Percentiles rank a stretch among this genome's conserved stretches.
phyloP scores from a whole-genome alignment of 2,113 vertebrate genomes.

The chimpanzee (Pan troglodytes) region NHGRI_mPanTro3-v2.1_pri NC_086015.1:93575001-93575500 shows the following conservation, averaged over 20 bases:
- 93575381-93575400: slow-evolving; percentile 76
- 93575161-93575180: slow-evolving; percentile 40
- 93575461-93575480: slow-evolving; percentile 71
- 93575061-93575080: not conserved
- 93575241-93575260: slow-evolving; percentile 79
- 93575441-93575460: slow-evolving; percentile 62
- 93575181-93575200: slow-evolving; percentile 42
- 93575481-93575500: slow-evolving; percentile 51
- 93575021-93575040: not conserved
- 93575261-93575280: slow-evolving; percentile 85
- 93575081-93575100: not conserved
- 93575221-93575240: slow-evolving; percentile 68
- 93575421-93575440: slow-evolving; percentile 45
- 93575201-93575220: slow-evolving; percentile 7
- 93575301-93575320: slow-evolving; percentile 80
- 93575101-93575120: slow-evolving; percentile 8
- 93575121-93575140: slow-evolving; percentile 30
- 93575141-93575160: not conserved
- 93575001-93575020: not conserved
- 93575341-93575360: slow-evolving; percentile 79
- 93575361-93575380: slow-evolving; percentile 60
- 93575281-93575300: slow-evolving; percentile 83
- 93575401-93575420: slow-evolving; percentile 79
- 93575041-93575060: not conserved
- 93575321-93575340: slow-evolving; percentile 85